Evolutionary conservation across 2,888 invertebrate genomes (phyloP), one percentile per base, ranked within the genome.

Genomic region (Chironomus riparius): DNA sequence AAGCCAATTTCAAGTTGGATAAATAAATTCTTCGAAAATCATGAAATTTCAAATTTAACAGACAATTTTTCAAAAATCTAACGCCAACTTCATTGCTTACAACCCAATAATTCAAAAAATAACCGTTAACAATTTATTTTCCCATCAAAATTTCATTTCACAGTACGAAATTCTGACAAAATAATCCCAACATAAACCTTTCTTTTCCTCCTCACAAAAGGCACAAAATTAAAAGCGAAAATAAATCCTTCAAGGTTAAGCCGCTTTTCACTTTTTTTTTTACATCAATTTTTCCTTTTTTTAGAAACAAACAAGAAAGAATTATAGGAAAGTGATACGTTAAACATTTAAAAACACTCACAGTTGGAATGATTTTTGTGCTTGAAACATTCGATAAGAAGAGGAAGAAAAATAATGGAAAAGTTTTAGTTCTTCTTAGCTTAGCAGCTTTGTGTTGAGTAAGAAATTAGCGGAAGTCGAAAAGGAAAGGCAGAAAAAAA

Each of bases 381-480:
- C 18, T 18, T 56, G 18, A 56, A 38, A 38, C 38, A 21, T 6
- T n/a, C 62, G 22, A 24, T 7, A 24, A 24, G 24, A 22, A 21
- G 13, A 65, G 65, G 24, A 22, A 65, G 21, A 65, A 65, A n/a
- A 65, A 21, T 65, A 13, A 24, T 65, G 38, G 38, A 38, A 38
- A 56, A 56, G 18, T 65, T 65, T 24, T 24, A 12, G 18, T 65
- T 65, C 65, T 65, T 38, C 38, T 65, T 24, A 24, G n/a, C 15
- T 65, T 24, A 18, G 21, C 10, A 65, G 65, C 21, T 65, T 18
- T 21, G 22, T 24, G 24, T 21, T 65, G 22, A 24, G 24, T 21
- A 12, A 12, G 12, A 74, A 74, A 74, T 65, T 65, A 74, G 68
- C 65, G 68, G 68, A 74, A 68, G 74, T 74, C 48, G 38, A 22